These are phyloP conservation scores for Ophiothrix spiculata DNA, from an alignment of 35 echinoderm and acorn worm species.

Conservation along the genomic window DNA sequence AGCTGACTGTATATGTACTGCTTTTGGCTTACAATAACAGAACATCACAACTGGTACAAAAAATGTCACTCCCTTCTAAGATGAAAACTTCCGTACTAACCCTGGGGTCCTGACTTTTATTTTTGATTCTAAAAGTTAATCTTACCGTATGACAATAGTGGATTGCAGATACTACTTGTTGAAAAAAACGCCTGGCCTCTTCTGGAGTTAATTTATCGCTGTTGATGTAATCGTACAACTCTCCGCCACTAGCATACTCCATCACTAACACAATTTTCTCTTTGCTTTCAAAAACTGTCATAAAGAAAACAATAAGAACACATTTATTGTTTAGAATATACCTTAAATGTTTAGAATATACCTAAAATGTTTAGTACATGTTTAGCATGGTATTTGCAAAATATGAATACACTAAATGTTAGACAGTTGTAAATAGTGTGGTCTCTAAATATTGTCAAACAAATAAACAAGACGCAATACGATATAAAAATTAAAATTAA, in stretches of 20 bases:
- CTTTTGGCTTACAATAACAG: no score
- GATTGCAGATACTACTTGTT: conserved; percentile 84
- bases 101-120: no score
- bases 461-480: no score
- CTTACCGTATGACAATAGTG: conserved; percentile 86
- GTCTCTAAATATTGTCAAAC: no score
- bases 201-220: conserved; percentile 32
- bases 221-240: conserved; percentile 96
- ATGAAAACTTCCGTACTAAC: background rate
- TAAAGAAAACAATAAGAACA: background rate
- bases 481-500: no score
- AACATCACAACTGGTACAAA: no score
- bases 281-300: conserved; percentile 93
- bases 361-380: no score
- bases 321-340: background rate
- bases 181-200: conserved; percentile 71
- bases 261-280: conserved; percentile 94
- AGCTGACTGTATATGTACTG: background rate
- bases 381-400: no score
- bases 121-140: no score
- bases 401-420: no score
- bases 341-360: no score
- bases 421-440: no score
- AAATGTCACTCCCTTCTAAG: background rate
- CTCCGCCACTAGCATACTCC: conserved; percentile 89